phyloP scores from a whole-genome alignment of 2,113 vertebrate genomes.

The Percopsis transmontana region DNA sequence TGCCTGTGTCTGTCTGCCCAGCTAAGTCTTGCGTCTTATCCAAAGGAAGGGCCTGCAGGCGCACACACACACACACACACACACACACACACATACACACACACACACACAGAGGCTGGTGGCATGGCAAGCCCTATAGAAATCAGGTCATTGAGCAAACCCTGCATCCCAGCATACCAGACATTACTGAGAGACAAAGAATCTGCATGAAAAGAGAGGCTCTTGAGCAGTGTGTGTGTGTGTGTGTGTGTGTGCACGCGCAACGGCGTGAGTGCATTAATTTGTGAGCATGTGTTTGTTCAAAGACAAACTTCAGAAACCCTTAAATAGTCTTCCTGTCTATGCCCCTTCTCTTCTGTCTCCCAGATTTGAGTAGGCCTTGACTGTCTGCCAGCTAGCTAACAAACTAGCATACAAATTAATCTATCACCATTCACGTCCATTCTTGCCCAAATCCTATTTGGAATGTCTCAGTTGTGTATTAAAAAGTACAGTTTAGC shows the following conservation, averaged over 20 bases:
- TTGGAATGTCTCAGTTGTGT: conserved; percentile 51
- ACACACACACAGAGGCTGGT: conserved; percentile 16
- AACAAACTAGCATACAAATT: conserved; percentile 55
- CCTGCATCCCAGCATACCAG: conserved; percentile 73
- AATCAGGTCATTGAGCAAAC: conserved; percentile 77
- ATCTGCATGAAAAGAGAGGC: conserved; percentile 71
- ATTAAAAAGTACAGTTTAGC: conserved; percentile 50
- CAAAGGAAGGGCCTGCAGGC: conserved; percentile 66
- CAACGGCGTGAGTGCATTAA: conserved; percentile 32
- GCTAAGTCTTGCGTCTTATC: conserved; percentile 66
- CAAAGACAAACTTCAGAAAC: conserved; percentile 40
- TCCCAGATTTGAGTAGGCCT: conserved; percentile 56
- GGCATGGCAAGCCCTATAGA: conserved; percentile 60
- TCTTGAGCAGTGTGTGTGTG: conserved; percentile 41
- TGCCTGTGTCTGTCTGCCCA: conserved; percentile 63
- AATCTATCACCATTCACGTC: conserved; percentile 61
- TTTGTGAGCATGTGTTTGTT: neutral
- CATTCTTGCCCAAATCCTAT: conserved; percentile 52
- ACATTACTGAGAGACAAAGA: conserved; percentile 78
- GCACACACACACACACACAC: conserved; percentile 7
- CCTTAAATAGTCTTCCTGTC: conserved; percentile 23
- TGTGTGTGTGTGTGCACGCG: conserved; percentile 4
- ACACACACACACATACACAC: conserved; percentile 24
- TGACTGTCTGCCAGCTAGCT: conserved; percentile 44
- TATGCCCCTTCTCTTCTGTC: conserved; percentile 8